phyloP scores from a whole-genome alignment of 2,888 invertebrate genomes.

The Eristalinus aeneus region DNA sequence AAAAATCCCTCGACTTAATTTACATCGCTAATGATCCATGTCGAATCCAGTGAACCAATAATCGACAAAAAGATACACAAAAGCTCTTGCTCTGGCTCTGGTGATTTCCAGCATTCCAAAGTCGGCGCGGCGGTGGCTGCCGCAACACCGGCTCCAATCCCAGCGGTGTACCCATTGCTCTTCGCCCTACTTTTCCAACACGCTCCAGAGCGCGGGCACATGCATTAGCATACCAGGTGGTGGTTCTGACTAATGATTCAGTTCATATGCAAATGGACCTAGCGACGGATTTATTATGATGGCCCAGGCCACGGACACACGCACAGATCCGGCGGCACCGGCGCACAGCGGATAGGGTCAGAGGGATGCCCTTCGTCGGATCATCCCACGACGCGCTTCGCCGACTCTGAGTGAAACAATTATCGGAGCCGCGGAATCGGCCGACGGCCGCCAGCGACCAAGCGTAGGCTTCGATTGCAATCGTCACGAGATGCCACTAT shows the following conservation, averaged over 20 bases:
- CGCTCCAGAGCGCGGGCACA: constrained; percentile 46
- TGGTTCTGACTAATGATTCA: constrained; percentile 60
- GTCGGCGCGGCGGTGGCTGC: constrained; percentile 5
- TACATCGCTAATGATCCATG: constrained; percentile 69
- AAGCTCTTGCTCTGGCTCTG: constrained; percentile 50
- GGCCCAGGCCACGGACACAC: constrained; percentile 14
- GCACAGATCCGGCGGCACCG: constrained; percentile 7
- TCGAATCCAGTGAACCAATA: constrained; percentile 66
- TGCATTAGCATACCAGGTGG: constrained; percentile 59
- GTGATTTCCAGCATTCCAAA: constrained; percentile 64
- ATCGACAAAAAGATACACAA: constrained; percentile 58
- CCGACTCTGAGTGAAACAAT: constrained; percentile 31
- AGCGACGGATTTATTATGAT: constrained; percentile 64
- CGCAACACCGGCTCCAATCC: neutral
- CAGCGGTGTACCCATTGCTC: constrained; percentile 36
- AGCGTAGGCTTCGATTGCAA: constrained; percentile 63
- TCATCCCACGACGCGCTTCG: constrained; percentile 40
- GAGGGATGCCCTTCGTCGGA: constrained; percentile 14
- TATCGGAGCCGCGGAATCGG: constrained; percentile 40
- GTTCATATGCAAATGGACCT: constrained; percentile 64
- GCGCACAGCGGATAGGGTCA: neutral
- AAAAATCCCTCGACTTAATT: constrained; percentile 54
- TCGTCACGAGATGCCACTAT: constrained; percentile 66
- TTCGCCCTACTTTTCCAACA: constrained; percentile 55
- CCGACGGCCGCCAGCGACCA: constrained; percentile 13